These are phyloP conservation scores for Argya squamiceps DNA, from an alignment of 2,797 vertebrate genomes.

Conservation along the genomic window DNA sequence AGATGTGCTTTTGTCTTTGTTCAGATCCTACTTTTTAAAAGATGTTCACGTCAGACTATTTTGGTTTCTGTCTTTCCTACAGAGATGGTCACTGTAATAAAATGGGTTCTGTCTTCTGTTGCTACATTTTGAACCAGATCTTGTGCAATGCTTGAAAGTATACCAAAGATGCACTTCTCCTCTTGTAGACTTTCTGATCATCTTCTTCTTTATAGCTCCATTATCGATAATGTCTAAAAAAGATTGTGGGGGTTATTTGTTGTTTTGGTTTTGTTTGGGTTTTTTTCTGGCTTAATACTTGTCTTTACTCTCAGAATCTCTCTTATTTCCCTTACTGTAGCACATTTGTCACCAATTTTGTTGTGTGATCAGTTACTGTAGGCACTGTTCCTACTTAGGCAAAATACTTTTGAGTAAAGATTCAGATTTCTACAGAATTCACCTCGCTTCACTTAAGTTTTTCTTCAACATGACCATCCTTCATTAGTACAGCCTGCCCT, in stretches of 20 bases:
- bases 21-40: neutral
- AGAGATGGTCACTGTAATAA: neutral
- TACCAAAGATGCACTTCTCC: neutral
- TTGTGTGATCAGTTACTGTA: neutral
- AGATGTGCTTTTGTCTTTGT: neutral
- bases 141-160: neutral
- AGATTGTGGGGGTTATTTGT: neutral
- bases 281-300: neutral
- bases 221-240: neutral
- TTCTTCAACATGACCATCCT: neutral
- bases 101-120: neutral
- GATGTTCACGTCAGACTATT: neutral
- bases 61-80: neutral
- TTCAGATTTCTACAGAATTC: neutral
- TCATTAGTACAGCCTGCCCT: neutral
- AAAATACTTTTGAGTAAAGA: neutral
- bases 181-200: neutral
- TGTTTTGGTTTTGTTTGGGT: neutral
- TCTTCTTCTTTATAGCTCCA: neutral
- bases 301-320: neutral
- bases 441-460: neutral
- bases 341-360: neutral
- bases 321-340: neutral
- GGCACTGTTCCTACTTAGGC: neutral
- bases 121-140: neutral